phyloP scores from a whole-genome alignment of 2,888 invertebrate species.

The Melanargia galathea region DNA sequence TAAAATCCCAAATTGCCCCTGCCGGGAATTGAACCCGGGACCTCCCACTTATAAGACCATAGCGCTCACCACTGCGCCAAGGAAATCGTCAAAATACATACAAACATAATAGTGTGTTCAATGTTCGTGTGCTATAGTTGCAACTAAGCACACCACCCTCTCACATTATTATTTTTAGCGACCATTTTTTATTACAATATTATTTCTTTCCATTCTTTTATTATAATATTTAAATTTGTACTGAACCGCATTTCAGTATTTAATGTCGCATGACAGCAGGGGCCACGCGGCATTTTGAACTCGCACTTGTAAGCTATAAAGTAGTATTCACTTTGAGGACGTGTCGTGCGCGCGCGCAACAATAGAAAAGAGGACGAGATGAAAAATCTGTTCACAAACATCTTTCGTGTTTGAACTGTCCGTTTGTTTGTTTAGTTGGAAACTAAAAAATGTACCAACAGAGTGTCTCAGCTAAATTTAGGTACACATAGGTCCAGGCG shows the following conservation, averaged over 20 bases:
- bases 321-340: constrained; percentile 7
- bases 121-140: too few species aligned
- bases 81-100: too few species aligned
- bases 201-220: too few species aligned
- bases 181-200: constrained; percentile 38
- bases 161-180: constrained; percentile 32
- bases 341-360: constrained; percentile 32
- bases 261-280: constrained; percentile 30
- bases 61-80: too few species aligned
- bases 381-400: constrained; percentile 57
- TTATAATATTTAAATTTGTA: constrained; percentile 39
- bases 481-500: constrained; percentile 44
- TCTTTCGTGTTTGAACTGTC: constrained; percentile 55
- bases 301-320: constrained; percentile 4
- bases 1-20: too few species aligned
- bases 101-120: too few species aligned
- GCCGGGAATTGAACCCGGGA: too few species aligned
- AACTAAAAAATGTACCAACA: constrained; percentile 58
- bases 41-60: too few species aligned
- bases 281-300: constrained; percentile 8
- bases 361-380: constrained; percentile 51
- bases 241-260: constrained; percentile 35
- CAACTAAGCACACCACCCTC: constrained; percentile 7
- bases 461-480: constrained; percentile 55
- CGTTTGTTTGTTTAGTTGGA: constrained; percentile 67